Evolutionary conservation across 2,797 vertebrate genomes (phyloP).

Genomic region (Squalus acanthias): DNA sequence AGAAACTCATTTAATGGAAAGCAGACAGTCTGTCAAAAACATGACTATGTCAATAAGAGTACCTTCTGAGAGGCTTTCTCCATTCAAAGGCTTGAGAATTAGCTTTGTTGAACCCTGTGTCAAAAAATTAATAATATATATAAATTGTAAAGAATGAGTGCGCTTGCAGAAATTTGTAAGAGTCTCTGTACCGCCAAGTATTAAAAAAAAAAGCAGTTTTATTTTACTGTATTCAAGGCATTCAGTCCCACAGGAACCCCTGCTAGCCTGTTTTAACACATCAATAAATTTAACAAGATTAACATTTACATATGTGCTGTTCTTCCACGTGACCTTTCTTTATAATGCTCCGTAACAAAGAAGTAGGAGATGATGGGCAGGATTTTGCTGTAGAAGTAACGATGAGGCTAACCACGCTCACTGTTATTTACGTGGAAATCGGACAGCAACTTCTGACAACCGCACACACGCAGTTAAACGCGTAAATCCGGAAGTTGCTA

Average conservation of each 20-base stretch:
- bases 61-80: slow-evolving; percentile 57
- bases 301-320: slow-evolving; percentile 29
- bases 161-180: slow-evolving; percentile 35
- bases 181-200: not conserved
- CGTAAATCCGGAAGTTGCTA: not conserved
- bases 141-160: slow-evolving; percentile 50
- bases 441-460: not conserved
- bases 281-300: slow-evolving; percentile 43
- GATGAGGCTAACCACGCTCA: not conserved
- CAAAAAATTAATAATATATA: slow-evolving; percentile 55
- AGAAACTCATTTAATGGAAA: slow-evolving; percentile 61
- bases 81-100: slow-evolving; percentile 54
- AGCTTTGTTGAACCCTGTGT: slow-evolving; percentile 54
- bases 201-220: not conserved
- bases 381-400: not conserved
- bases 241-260: slow-evolving; percentile 41
- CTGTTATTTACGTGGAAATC: not conserved
- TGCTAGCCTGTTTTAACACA: slow-evolving; percentile 30
- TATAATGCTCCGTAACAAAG: not conserved
- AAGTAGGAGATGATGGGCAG: not conserved
- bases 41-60: slow-evolving; percentile 65
- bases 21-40: slow-evolving; percentile 62
- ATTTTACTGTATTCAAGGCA: not conserved
- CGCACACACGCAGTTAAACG: not conserved
- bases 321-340: not conserved